These are phyloP conservation scores for Hemicordylus capensis DNA, from an alignment of 2,113 vertebrate genomes.

Conservation along the genomic window DNA sequence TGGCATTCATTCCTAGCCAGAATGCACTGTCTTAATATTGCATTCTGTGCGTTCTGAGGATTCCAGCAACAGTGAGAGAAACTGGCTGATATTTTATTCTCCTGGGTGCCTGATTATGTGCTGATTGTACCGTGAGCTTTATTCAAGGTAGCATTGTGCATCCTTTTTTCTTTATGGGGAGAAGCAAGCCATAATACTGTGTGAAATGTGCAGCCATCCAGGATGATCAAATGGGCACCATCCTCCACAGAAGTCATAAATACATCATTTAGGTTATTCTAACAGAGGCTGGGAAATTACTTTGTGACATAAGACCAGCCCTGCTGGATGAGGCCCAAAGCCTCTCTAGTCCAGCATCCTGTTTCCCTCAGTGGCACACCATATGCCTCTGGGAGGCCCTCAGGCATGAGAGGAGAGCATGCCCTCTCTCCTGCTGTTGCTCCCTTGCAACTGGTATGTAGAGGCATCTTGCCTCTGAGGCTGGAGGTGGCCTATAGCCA, in stretches of 20 bases:
- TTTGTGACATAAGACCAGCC: no score
- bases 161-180: conserved; percentile 7
- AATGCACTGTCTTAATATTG: not conserved
- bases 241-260: conserved; percentile 31
- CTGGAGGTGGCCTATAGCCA: no score
- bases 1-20: not conserved
- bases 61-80: not conserved
- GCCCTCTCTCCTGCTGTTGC: not conserved
- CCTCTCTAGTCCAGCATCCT: no score
- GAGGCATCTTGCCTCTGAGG: no score
- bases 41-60: not conserved
- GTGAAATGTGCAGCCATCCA: conserved; percentile 43
- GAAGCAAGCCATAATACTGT: conserved; percentile 39
- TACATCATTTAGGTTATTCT: conserved; percentile 25
- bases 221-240: conserved; percentile 39
- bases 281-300: conserved; percentile 19
- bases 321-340: no score
- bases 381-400: no score
- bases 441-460: no score
- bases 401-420: no score
- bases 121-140: not conserved
- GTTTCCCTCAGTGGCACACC: no score
- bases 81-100: not conserved
- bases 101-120: not conserved
- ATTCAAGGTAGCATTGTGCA: conserved; percentile 16